These are phyloP conservation scores for Parauchenoglanis ngamensis DNA, from an alignment of 2,797 vertebrate species.

Conservation along the genomic window DNA sequence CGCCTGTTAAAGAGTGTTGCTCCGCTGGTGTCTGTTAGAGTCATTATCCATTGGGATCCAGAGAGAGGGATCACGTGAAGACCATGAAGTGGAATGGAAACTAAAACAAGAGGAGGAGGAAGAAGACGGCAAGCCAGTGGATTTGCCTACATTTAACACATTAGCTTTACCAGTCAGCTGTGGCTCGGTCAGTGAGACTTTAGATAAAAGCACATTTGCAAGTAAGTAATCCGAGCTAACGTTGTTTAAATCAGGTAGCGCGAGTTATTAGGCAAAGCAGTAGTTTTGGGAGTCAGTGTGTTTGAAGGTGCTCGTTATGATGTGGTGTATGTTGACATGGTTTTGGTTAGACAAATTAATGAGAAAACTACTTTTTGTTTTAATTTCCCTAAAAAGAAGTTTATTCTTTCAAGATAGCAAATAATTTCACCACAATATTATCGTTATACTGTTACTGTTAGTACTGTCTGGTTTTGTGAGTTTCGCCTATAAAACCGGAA, in stretches of 20 bases:
- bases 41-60: background rate
- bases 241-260: too few relatives aligned
- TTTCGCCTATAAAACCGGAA: too few relatives aligned
- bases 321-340: too few relatives aligned
- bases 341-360: too few relatives aligned
- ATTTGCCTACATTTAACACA: background rate
- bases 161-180: slow-evolving; percentile 26
- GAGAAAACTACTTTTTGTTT: too few relatives aligned
- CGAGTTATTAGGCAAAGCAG: background rate
- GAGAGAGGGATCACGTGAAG: background rate
- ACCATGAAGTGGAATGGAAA: background rate
- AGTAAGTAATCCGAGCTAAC: background rate
- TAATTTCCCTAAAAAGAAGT: too few relatives aligned
- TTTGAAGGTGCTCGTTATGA: too few relatives aligned
- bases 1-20: background rate
- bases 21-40: background rate
- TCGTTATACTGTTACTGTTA: too few relatives aligned
- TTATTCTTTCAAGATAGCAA: too few relatives aligned
- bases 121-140: background rate
- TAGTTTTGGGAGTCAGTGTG: too few relatives aligned
- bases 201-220: slow-evolving; percentile 16
- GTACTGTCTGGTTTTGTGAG: too few relatives aligned
- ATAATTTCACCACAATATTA: too few relatives aligned
- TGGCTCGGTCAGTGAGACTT: background rate
- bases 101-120: background rate